A percentile compares a stretch with the other conserved stretches of the same genome.
phyloP scores from a whole-genome alignment of 2,113 vertebrate genomes.

The Albula glossodonta region DNA sequence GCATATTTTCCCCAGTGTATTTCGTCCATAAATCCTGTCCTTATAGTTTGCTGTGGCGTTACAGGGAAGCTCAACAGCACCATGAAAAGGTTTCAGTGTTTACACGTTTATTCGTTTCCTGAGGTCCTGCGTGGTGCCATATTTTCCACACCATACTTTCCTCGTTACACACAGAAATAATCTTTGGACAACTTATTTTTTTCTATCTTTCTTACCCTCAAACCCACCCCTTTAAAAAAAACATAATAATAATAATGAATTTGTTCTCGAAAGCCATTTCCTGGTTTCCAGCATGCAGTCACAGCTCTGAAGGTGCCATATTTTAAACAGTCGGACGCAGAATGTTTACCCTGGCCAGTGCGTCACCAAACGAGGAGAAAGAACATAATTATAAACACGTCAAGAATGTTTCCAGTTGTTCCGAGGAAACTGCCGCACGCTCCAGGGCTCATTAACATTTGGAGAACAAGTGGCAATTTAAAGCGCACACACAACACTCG shows the following conservation, averaged over 20 bases:
- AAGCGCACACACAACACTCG: slow-evolving; percentile 20
- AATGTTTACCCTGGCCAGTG: slow-evolving; percentile 36
- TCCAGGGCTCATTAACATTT: slow-evolving; percentile 41
- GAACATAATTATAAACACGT: slow-evolving; percentile 51
- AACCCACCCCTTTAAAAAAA: neutral
- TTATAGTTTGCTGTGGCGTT: neutral
- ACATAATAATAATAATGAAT: neutral
- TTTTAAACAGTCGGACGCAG: slow-evolving; percentile 33
- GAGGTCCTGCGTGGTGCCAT: neutral
- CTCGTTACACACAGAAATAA: neutral
- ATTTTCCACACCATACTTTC: neutral
- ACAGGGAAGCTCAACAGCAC: neutral
- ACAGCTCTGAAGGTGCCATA: slow-evolving; percentile 40
- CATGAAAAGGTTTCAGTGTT: neutral
- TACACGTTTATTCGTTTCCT: neutral
- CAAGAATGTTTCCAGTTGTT: slow-evolving; percentile 47
- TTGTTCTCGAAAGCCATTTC: neutral
- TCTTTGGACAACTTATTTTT: neutral
- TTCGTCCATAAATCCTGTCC: neutral
- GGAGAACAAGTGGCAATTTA: slow-evolving; percentile 60
- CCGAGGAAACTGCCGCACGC: slow-evolving; percentile 28
- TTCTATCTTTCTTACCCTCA: neutral
- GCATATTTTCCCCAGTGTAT: neutral
- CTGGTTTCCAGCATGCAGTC: slow-evolving; percentile 36
- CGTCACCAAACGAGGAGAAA: slow-evolving; percentile 51